These are phyloP conservation scores for Caretta caretta DNA, from an alignment of 2,113 vertebrate genomes.

Conservation along the genomic window DNA sequence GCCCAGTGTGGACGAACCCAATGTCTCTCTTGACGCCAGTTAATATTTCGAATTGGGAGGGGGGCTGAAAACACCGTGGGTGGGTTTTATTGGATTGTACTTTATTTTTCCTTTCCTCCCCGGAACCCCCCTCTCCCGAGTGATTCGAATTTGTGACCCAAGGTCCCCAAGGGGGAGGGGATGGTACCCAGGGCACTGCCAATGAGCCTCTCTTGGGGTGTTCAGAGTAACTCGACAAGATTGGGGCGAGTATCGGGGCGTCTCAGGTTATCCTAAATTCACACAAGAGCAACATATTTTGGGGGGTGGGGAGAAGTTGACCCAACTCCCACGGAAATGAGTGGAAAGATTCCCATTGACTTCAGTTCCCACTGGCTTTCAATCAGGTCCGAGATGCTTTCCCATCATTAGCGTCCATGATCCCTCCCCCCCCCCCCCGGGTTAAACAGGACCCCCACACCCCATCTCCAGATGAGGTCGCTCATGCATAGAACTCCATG, in stretches of 20 bases:
- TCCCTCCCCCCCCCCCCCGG: background rate
- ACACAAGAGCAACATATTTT: accelerated
- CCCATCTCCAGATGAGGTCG: background rate
- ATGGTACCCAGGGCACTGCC: background rate
- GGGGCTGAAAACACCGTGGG: background rate
- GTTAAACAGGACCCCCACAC: background rate
- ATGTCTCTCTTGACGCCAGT: background rate
- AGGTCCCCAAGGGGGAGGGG: background rate
- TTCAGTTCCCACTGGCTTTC: no score
- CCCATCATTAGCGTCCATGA: background rate
- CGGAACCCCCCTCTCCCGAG: no score
- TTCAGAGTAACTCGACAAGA: background rate
- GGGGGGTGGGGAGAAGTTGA: background rate
- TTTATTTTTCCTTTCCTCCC: background rate
- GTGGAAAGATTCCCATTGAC: background rate
- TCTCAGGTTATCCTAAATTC: background rate
- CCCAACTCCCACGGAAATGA: background rate
- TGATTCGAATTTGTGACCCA: no score
- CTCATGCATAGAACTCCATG: background rate
- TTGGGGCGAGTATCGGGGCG: background rate
- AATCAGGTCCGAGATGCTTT: background rate
- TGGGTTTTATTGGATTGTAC: background rate
- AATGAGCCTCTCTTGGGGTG: accelerated
- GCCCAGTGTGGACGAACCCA: background rate
- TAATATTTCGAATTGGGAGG: background rate